Conservation (phyloP, 2,888 invertebrate genomes). For the Melikaiella ostensackeni region DNA sequence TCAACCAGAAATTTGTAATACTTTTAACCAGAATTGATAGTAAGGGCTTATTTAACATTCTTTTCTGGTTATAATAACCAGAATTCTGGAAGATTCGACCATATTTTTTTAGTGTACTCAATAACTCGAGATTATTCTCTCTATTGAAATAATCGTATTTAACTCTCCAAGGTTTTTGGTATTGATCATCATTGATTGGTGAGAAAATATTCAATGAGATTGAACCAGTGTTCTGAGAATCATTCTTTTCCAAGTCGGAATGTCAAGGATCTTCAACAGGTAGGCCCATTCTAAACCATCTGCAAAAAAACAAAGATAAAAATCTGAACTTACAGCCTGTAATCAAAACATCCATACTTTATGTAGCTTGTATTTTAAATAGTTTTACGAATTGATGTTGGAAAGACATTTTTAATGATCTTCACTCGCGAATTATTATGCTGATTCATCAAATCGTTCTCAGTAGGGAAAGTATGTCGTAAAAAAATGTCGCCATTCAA, state of each 20-base stretch:
- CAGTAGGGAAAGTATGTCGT: constrained; percentile 4
- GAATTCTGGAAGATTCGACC: too few relatives aligned
- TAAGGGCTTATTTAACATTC: too few relatives aligned
- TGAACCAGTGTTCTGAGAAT: constrained; percentile 3
- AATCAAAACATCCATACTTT: constrained; percentile 1
- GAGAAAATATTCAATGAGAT: constrained; percentile 22
- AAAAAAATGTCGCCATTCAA: constrained; percentile 9
- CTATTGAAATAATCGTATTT: background rate
- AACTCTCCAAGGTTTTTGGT: constrained; percentile 5
- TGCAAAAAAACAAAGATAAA: background rate
- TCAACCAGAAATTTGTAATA: background rate
- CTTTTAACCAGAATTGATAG: background rate
- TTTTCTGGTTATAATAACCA: too few relatives aligned
- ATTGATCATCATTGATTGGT: background rate
- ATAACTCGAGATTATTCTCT: background rate
- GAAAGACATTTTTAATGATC: background rate
- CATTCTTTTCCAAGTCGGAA: constrained; percentile 15
- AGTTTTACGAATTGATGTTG: background rate
- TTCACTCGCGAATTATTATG: background rate
- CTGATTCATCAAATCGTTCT: constrained; percentile 21
- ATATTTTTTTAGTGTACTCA: too few relatives aligned
- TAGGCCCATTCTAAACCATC: constrained; percentile 19
- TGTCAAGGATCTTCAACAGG: constrained; percentile 32
- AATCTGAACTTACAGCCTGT: background rate
- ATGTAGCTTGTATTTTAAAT: background rate